Percentiles rank a stretch among this genome's conserved stretches.
These are phyloP conservation scores for Oreohelix idahoensis DNA, from an alignment of 1,140 invertebrate genomes.

Conservation along the genomic window DNA sequence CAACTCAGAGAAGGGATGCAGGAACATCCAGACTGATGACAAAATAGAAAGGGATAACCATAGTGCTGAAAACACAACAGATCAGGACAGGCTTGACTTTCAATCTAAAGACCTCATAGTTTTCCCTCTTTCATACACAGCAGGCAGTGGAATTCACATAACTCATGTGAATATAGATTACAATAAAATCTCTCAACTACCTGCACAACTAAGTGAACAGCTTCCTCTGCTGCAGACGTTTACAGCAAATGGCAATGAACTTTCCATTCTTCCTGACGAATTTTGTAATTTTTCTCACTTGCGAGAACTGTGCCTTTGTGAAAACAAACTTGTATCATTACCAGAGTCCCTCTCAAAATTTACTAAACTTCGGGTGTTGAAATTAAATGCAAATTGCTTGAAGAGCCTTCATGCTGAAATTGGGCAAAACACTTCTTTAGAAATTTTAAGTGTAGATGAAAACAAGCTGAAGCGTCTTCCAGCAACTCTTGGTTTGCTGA, in stretches of 20 bases:
- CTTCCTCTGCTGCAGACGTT: background rate
- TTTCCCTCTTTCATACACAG: background rate
- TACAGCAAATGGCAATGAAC: conserved; percentile 1
- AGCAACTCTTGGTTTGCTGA: conserved; percentile 16
- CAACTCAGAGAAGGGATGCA: background rate
- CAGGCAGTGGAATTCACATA: background rate
- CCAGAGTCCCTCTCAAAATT: conserved; percentile 10
- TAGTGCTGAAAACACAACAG: background rate
- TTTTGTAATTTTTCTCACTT: background rate
- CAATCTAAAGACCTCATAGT: background rate
- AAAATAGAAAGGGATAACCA: background rate
- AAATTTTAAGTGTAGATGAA: conserved; percentile 13
- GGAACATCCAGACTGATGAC: background rate
- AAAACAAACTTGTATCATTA: background rate
- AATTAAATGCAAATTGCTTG: conserved; percentile 4
- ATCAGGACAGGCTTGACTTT: background rate
- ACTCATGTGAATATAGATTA: conserved; percentile 3
- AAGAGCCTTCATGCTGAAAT: conserved; percentile 18
- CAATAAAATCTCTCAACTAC: background rate
- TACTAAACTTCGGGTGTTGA: conserved; percentile 1
- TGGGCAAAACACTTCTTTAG: conserved; percentile 12
- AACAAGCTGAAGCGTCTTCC: conserved; percentile 19
- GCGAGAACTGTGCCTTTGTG: conserved; percentile 5
- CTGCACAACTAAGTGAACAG: background rate
- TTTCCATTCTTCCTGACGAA: conserved; percentile 16